Conservation (phyloP, 2,888 invertebrate species). For the Bembecia ichneumoniformis region DNA sequence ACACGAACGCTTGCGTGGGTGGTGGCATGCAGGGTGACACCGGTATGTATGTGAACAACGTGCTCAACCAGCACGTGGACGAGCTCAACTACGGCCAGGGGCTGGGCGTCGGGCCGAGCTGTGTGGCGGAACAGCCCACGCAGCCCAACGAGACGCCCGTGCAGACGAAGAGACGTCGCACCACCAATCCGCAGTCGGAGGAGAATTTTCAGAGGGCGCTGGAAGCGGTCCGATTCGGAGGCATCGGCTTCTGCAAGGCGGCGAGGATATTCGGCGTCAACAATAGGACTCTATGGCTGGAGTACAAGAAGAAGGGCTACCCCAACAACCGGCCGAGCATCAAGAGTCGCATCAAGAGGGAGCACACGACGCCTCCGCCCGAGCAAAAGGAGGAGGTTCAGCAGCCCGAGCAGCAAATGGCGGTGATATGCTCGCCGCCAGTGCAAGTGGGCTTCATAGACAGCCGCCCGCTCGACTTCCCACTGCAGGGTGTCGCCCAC, state of each 20-base stretch:
- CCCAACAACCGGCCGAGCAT: constrained; percentile 85
- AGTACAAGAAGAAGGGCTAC: constrained; percentile 88
- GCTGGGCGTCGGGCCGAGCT: constrained; percentile 35
- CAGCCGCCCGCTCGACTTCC: constrained; percentile 79
- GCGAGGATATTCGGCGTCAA: constrained; percentile 88
- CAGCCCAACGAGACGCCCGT: constrained; percentile 35
- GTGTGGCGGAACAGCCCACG: constrained; percentile 25
- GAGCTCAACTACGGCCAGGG: constrained; percentile 53
- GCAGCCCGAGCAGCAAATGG: constrained; percentile 50
- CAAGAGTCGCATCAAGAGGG: constrained; percentile 81
- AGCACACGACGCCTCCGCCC: constrained; percentile 75
- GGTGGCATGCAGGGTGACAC: constrained; percentile 71
- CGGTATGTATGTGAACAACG: constrained; percentile 72
- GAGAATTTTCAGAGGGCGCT: constrained; percentile 86
- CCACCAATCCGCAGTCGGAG: constrained; percentile 85
- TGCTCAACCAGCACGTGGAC: constrained; percentile 52
- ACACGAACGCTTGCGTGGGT: constrained; percentile 78
- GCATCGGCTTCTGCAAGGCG: constrained; percentile 89
- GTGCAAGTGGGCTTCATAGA: constrained; percentile 81
- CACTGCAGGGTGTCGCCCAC: constrained; percentile 74
- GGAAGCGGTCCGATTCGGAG: constrained; percentile 86
- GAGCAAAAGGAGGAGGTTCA: constrained; percentile 60
- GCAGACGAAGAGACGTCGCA: constrained; percentile 76
- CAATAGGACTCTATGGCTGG: constrained; percentile 87
- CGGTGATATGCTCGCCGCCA: constrained; percentile 75